phyloP scores from a whole-genome alignment of 2,113 vertebrate genomes.

The Sterna hirundo region DNA sequence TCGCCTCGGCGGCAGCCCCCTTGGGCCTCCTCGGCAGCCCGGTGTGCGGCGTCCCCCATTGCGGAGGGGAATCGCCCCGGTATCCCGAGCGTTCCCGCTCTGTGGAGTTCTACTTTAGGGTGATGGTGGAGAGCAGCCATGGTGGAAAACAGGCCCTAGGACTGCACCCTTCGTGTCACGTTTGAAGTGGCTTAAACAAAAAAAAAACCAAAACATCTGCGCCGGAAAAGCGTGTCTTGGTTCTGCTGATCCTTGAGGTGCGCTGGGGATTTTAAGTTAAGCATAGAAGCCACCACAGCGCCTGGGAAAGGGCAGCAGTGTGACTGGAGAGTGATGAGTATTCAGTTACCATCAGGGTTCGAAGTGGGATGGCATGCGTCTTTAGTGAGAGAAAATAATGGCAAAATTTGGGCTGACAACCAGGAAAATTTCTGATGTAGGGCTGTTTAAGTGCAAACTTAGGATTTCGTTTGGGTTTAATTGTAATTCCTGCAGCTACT shows the following conservation, averaged over 20 bases:
- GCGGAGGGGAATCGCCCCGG: background rate
- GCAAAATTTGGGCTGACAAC: background rate
- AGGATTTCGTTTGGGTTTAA: background rate
- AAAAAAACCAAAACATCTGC: background rate
- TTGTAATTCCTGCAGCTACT: background rate
- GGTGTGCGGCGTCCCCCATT: background rate
- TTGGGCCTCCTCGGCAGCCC: background rate
- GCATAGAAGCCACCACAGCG: background rate
- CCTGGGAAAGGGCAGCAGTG: background rate
- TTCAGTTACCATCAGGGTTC: background rate
- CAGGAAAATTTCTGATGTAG: background rate
- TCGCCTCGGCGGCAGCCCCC: background rate
- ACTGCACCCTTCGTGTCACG: background rate
- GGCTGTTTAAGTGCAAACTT: background rate
- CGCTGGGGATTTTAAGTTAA: background rate
- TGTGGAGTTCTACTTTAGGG: background rate
- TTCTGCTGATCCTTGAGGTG: background rate
- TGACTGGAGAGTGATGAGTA: background rate
- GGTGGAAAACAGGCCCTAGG: background rate
- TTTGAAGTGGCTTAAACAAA: background rate
- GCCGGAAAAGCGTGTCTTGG: background rate
- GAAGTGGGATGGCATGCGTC: fast-evolving
- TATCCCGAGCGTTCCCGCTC: fast-evolving
- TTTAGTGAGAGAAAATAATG: background rate
- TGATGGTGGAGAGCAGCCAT: background rate